These are phyloP conservation scores for Sebastes iracundus DNA, from an alignment of 2,797 vertebrate species.

Conservation along the genomic window DNA sequence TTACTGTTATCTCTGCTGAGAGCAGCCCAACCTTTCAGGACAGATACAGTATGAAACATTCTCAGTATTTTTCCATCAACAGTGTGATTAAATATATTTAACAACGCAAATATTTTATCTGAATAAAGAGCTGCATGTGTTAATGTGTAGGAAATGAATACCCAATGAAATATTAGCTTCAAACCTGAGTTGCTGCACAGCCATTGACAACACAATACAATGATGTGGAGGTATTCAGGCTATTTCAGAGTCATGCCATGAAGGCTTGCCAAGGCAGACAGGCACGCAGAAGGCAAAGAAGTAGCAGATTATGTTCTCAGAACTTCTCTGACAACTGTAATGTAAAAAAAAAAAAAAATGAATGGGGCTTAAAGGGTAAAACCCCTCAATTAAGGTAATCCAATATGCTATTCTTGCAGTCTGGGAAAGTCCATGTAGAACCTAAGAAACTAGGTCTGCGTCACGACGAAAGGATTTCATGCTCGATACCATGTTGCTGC, in stretches of 20 bases:
- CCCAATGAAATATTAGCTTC: conserved; percentile 20
- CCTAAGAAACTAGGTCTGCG: conserved; percentile 25
- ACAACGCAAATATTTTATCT: not conserved
- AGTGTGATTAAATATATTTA: not conserved
- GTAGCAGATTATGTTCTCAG: conserved; percentile 63
- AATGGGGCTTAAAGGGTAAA: conserved; percentile 68
- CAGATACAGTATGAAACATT: conserved; percentile 8
- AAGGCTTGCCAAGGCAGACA: conserved; percentile 47
- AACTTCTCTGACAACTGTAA: conserved; percentile 59
- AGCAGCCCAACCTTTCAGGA: not conserved
- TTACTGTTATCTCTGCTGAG: conserved; percentile 25
- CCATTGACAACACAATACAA: conserved; percentile 33
- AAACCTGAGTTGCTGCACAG: conserved; percentile 4
- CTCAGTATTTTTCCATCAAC: not conserved
- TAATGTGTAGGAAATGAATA: not conserved
- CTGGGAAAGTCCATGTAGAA: conserved; percentile 57
- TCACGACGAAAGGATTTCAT: conserved; percentile 28
- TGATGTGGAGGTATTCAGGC: conserved; percentile 54
- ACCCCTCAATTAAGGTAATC: conserved; percentile 65
- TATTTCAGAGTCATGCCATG: conserved; percentile 60
- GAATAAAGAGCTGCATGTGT: not conserved
- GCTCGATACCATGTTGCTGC: not conserved
- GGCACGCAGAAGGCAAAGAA: conserved; percentile 51
- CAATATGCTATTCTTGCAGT: conserved; percentile 52
- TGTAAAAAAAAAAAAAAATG: conserved; percentile 22